Percentiles rank a stretch among this genome's conserved stretches.
phyloP scores from a whole-genome alignment of 1,140 invertebrate species.

The Tachypleus tridentatus region DNA sequence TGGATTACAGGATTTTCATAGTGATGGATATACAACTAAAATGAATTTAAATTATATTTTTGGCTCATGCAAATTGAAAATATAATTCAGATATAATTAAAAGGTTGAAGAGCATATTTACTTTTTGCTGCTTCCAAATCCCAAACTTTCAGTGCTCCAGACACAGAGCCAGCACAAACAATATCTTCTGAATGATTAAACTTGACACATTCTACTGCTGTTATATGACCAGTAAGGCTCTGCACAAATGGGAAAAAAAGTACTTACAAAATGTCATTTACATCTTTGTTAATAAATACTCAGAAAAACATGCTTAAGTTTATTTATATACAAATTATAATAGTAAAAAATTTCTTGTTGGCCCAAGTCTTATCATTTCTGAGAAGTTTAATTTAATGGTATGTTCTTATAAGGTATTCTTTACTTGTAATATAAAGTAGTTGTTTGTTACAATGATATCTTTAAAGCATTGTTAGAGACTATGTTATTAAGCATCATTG shows the following conservation, averaged over 20 bases:
- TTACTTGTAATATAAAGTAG: too few relatives aligned
- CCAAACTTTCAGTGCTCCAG: conserved; percentile 90
- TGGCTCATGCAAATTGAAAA: not conserved
- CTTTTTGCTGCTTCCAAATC: conserved; percentile 81
- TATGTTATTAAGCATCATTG: too few relatives aligned
- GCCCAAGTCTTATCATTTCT: too few relatives aligned
- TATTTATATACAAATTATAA: too few relatives aligned
- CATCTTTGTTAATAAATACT: too few relatives aligned
- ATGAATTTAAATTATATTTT: not conserved
- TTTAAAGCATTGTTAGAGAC: too few relatives aligned
- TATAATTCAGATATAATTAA: too few relatives aligned
- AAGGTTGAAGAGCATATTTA: conserved; percentile 1
- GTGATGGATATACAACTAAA: not conserved
- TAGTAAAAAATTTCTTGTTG: too few relatives aligned
- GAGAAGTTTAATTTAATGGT: too few relatives aligned
- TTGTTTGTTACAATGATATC: too few relatives aligned
- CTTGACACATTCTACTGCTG: conserved; percentile 82
- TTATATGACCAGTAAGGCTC: conserved; percentile 57
- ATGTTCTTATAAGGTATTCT: too few relatives aligned
- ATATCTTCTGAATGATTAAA: conserved; percentile 91
- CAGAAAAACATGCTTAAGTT: too few relatives aligned
- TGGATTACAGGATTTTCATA: not conserved
- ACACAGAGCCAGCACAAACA: conserved; percentile 86
- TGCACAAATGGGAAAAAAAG: conserved; percentile 10
- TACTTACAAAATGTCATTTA: not conserved